Evolutionary conservation across 2,113 vertebrate species (phyloP), one percentile per base, ranked within the genome.

Genomic region (Corythornis madagascariensis): DNA sequence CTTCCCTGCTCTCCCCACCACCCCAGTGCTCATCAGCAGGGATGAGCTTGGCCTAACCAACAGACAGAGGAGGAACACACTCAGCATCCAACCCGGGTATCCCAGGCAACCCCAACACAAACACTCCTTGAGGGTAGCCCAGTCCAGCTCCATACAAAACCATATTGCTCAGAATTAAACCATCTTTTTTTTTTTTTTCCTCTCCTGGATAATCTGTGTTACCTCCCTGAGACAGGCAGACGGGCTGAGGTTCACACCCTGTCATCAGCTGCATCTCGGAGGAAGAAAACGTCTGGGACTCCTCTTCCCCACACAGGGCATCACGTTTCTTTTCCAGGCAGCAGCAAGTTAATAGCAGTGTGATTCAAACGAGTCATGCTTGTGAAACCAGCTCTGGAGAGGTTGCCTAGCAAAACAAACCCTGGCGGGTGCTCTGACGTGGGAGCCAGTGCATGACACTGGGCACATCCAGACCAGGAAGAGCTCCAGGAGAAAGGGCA

Each of bases 311-410:
- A 3, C 43, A 2, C 43, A 3, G 64, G 75, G 22, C 72, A 86
- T 92, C 89, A 91, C 4, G 78, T 95, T 94, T 96, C 94, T 95
- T 95, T 96, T 95, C 94, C 96, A 96, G 91, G 64, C 92, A 56
- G 82, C 43, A 42, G 67, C 43, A 93, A 91, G 67, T 67, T 85
- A 83, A 60, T 71, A 74, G 60, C 82, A 10, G 71, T 65, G 50
- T 9, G 91, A 90, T 83, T 73, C 53, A 35, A 24, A 48, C 26
- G 6, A 83, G 79, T 50, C 26, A 73, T 60, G 74, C 92, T 93
- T 89, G 95, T 65, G 89, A 89, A 96, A 96, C 79, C 94, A 77
- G 92, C 75, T 78, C 65, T 2, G 57, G 80, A 74, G 94, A 95
- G 74, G 91, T 48, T 86, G 95, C 92, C 92, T 56, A 85, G 88